Conservation (phyloP, 2,888 invertebrate genomes). For the Drosophila emarginata region DNA sequence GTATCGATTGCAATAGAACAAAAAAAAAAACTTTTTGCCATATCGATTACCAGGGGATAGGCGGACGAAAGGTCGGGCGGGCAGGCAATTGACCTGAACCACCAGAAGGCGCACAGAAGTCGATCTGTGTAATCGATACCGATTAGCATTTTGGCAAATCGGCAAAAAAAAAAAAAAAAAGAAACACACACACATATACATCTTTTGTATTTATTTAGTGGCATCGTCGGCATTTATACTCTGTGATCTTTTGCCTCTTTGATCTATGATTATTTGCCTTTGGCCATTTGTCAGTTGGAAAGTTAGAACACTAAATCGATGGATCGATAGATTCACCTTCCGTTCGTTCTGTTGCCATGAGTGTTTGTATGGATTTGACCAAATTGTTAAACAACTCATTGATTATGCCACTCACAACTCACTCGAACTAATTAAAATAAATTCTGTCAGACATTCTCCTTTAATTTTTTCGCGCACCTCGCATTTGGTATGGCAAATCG, state of each 20-base stretch:
- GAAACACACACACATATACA: not conserved
- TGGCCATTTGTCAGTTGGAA: constrained; percentile 1
- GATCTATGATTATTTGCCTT: constrained; percentile 42
- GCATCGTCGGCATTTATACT: not conserved
- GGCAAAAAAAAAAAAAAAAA: constrained; percentile 15
- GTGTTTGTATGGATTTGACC: not conserved
- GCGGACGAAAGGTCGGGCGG: constrained; percentile 36
- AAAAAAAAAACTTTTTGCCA: constrained; percentile 49
- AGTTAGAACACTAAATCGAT: not conserved
- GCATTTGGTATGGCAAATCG: constrained; percentile 51
- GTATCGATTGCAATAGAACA: constrained; percentile 51
- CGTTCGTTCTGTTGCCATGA: too few relatives aligned
- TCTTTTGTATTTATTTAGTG: not conserved
- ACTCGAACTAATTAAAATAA: constrained; percentile 79
- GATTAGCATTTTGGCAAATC: constrained; percentile 36
- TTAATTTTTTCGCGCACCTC: constrained; percentile 78
- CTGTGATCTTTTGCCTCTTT: constrained; percentile 62
- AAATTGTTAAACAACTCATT: constrained; percentile 45
- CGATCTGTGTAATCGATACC: constrained; percentile 78
- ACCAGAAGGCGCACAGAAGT: constrained; percentile 61
- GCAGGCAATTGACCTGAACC: constrained; percentile 63
- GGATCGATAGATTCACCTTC: not conserved
- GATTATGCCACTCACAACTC: constrained; percentile 70
- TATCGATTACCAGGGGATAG: constrained; percentile 58
- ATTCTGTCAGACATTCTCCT: constrained; percentile 77